Evolutionary conservation across 2,113 vertebrate genomes (phyloP).

Genomic region (Trichomycterus rosablanca): DNA sequence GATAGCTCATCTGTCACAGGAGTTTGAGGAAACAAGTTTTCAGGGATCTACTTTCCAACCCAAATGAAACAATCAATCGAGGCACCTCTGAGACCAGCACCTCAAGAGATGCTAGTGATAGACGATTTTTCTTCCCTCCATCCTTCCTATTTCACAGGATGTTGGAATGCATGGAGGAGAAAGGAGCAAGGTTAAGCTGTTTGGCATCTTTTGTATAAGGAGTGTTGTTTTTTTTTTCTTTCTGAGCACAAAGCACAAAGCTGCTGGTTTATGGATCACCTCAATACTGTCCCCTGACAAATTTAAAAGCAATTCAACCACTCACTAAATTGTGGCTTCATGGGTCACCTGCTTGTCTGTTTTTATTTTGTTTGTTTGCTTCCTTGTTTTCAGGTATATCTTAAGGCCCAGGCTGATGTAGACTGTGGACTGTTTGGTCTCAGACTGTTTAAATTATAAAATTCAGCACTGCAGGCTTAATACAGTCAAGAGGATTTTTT

Average conservation of each 20-base stretch:
- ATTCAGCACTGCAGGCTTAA: too few relatives aligned
- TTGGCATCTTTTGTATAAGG: slow-evolving; percentile 66
- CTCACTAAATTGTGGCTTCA: slow-evolving; percentile 49
- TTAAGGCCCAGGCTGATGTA: too few relatives aligned
- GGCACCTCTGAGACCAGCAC: slow-evolving; percentile 29
- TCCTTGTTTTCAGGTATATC: neutral
- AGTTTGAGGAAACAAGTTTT: slow-evolving; percentile 67
- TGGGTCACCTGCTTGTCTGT: slow-evolving; percentile 40
- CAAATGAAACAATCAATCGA: slow-evolving; percentile 71
- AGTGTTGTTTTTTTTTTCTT: slow-evolving; percentile 71
- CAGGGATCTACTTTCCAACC: slow-evolving; percentile 66
- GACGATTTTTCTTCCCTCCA: slow-evolving; percentile 33
- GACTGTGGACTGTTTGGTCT: too few relatives aligned
- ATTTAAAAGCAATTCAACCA: slow-evolving; percentile 65
- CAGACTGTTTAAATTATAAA: too few relatives aligned
- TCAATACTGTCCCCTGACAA: slow-evolving; percentile 67
- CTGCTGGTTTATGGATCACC: slow-evolving; percentile 69
- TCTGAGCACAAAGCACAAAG: slow-evolving; percentile 58
- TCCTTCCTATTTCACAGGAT: too few relatives aligned
- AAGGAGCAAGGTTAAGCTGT: slow-evolving; percentile 53
- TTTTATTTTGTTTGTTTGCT: slow-evolving; percentile 5
- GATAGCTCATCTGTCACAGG: slow-evolving; percentile 71
- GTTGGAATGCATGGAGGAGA: slow-evolving; percentile 47
- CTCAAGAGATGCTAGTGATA: slow-evolving; percentile 19
- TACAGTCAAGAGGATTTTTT: too few relatives aligned